Conservation (phyloP, 2,113 vertebrate species). For the Pollimyrus isidori region DNA sequence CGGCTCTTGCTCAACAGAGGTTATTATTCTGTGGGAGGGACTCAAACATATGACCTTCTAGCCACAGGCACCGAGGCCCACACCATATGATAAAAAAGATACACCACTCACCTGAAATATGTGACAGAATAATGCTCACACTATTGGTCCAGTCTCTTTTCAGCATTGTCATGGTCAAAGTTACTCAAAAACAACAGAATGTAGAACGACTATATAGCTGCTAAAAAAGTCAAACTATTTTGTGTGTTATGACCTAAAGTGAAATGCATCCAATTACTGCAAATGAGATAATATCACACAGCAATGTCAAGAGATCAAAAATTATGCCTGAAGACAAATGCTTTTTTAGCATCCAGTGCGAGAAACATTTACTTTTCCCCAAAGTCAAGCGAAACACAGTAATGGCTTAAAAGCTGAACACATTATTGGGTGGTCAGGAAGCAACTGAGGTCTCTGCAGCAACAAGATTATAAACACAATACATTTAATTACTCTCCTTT, state of each 20-base stretch:
- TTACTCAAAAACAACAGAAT: neutral
- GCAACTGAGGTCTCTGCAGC: neutral
- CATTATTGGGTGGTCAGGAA: neutral
- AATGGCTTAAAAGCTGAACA: neutral
- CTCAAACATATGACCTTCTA: neutral
- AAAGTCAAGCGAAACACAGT: neutral
- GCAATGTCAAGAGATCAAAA: neutral
- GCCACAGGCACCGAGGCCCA: neutral
- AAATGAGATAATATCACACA: neutral
- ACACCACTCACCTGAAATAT: neutral
- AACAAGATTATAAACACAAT: neutral
- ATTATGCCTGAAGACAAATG: neutral
- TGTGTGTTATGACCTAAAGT: neutral
- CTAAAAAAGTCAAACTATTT: neutral
- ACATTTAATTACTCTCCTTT: slow-evolving; percentile 1
- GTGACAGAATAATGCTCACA: neutral
- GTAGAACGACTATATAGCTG: neutral
- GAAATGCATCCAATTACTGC: neutral
- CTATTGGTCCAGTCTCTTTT: neutral
- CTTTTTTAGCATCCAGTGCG: neutral
- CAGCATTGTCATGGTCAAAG: neutral
- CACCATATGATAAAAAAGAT: neutral
- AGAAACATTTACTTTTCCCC: neutral
- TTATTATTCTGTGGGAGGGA: neutral
- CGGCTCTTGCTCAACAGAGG: neutral